Evolutionary conservation across 2,113 vertebrate species (phyloP), one percentile per base, ranked within the genome.

Genomic region (Pluvianellus socialis): DNA sequence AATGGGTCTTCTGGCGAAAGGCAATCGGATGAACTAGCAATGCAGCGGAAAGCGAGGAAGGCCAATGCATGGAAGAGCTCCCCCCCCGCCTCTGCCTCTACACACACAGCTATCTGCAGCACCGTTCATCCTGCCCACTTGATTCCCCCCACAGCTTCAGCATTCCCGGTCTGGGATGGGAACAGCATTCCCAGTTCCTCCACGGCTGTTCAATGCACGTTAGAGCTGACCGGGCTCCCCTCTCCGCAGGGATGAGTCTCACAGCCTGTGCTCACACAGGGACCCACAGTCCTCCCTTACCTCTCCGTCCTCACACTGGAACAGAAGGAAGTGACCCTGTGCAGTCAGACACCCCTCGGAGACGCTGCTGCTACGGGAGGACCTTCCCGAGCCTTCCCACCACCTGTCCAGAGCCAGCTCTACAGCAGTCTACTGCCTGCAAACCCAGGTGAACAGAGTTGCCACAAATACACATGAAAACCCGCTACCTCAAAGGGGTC

Each of bases 1-100:
- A 8, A 96, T 96, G 97, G 74, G 24, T 85, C 94, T 90, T 86
- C 95, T 70, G 92, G 92, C 62, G 81, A 88, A 77, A 93, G 63
- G 56, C 83, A 75, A 71, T 65, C 8, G 9, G 77, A 95, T 96
- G 94, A 76, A 81, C 26, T n/a, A 59, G 92, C 68, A 75, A 96
- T 91, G 95, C 49, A 50, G 82, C 3, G 1, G 65, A 71, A 95
- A 96, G 94, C 38, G 0, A 88, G 89, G 79, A 74, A 89, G 59
- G 84, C 62, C 77, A 91, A 94, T 86, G 95, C 66, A 92, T 96
- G 95, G 84, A 79, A 62, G 42, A 95, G 74, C 74, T 91, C 84
- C 77, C 92, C 93, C 94, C 84, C 81, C 85, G 85, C 32, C 70
- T 45, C 62, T 87, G 70, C 56, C 68, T 75, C 88, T n/a, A 17